These are phyloP conservation scores for Pantherophis guttatus DNA, from an alignment of 2,113 vertebrate species.

Conservation along the genomic window DNA sequence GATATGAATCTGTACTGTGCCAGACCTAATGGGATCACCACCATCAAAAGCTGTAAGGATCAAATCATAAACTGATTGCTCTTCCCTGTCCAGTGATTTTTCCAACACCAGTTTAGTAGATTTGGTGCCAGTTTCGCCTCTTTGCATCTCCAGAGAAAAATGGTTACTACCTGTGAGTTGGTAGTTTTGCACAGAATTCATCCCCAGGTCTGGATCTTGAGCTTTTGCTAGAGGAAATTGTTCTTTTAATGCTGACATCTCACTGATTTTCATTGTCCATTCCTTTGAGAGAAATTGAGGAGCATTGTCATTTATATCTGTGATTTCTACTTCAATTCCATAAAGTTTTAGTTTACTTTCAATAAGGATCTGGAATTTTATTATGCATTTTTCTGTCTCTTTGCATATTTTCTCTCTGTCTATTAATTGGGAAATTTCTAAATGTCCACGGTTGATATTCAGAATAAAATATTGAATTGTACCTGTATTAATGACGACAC, in stretches of 20 bases:
- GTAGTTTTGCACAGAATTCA: constrained; percentile 66
- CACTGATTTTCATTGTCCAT: constrained; percentile 61
- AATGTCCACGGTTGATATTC: constrained; percentile 59
- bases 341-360: constrained; percentile 71
- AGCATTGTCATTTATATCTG: constrained; percentile 67
- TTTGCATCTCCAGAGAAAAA: constrained; percentile 69
- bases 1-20: constrained; percentile 41
- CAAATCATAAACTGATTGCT: constrained; percentile 52
- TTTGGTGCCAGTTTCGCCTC: constrained; percentile 50
- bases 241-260: constrained; percentile 52
- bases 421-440: constrained; percentile 56
- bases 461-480: constrained; percentile 76
- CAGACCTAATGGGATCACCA: constrained; percentile 33
- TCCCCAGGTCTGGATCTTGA: constrained; percentile 63
- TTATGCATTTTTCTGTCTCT: constrained; percentile 51
- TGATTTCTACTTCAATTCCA: constrained; percentile 60
- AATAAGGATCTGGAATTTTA: constrained; percentile 71
- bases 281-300: constrained; percentile 57
- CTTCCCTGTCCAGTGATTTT: constrained; percentile 63
- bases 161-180: constrained; percentile 54
- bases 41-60: constrained; percentile 64
- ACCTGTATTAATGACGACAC: constrained; percentile 76
- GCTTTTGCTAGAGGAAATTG: constrained; percentile 63
- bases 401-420: constrained; percentile 67
- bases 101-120: constrained; percentile 78